Percentiles rank a stretch among this genome's conserved stretches.
These are phyloP conservation scores for Urosaurus nigricauda DNA, from an alignment of 2,797 vertebrate genomes.

Conservation along the genomic window DNA sequence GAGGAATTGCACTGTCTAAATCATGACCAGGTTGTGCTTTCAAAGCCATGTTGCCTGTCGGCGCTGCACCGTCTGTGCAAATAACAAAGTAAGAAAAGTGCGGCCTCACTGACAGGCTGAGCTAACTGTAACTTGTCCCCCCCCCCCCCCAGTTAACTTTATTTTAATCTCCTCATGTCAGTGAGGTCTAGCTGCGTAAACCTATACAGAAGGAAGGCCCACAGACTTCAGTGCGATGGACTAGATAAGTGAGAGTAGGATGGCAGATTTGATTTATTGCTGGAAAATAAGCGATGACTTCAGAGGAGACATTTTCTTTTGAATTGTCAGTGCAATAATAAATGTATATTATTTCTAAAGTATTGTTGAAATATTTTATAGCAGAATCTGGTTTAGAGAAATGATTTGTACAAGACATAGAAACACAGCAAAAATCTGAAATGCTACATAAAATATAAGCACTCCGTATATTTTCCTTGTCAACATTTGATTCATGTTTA, in stretches of 20 bases:
- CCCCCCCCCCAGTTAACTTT: neutral
- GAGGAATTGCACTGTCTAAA: slow-evolving; percentile 18
- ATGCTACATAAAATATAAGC: neutral
- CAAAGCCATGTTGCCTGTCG: slow-evolving; percentile 3
- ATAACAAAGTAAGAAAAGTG: neutral
- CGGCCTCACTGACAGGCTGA: neutral
- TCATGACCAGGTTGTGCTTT: neutral
- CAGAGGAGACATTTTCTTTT: neutral
- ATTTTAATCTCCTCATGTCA: neutral
- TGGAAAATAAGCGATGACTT: neutral
- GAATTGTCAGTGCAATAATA: neutral
- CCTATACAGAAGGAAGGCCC: neutral
- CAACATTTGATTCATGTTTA: neutral
- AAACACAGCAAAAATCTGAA: neutral
- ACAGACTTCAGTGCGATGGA: neutral
- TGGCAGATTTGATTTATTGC: neutral
- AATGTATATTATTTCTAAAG: neutral
- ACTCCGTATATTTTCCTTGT: neutral
- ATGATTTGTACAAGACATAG: neutral
- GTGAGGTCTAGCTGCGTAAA: neutral
- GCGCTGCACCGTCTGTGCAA: neutral
- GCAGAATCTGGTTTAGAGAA: neutral
- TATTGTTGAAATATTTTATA: neutral
- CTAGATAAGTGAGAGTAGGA: neutral
- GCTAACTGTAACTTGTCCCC: neutral